phyloP scores from a whole-genome alignment of 2,113 vertebrate species.

The Syrrhaptes paradoxus region DNA sequence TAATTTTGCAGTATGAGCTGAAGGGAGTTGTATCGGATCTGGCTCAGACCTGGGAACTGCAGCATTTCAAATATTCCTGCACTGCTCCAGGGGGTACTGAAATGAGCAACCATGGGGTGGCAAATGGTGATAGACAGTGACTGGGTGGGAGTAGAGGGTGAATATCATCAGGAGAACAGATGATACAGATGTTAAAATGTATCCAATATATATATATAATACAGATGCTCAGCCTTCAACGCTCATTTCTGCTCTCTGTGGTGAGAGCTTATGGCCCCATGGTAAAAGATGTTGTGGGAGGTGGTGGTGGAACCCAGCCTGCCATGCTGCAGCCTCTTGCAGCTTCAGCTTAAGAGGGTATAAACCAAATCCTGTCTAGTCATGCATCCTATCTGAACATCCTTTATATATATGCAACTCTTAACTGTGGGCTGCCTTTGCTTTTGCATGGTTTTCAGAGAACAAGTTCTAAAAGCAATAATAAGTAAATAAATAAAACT shows the following conservation, averaged over 20 bases:
- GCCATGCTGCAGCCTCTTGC: accelerated
- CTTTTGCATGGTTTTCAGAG: background rate
- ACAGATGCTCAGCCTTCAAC: background rate
- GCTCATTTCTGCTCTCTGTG: accelerated
- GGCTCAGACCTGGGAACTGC: background rate
- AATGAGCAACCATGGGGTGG: background rate
- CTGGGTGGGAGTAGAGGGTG: background rate
- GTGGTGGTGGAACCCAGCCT: background rate
- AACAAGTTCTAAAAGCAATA: background rate
- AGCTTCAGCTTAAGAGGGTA: background rate
- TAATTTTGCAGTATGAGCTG: background rate
- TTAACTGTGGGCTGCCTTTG: background rate
- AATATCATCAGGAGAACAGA: background rate
- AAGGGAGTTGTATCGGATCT: background rate
- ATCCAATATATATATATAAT: no score
- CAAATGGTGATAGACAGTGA: background rate
- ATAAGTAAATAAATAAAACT: background rate
- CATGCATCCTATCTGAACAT: background rate
- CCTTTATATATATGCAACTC: background rate
- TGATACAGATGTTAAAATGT: background rate
- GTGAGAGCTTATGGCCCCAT: accelerated
- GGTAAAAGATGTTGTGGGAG: background rate
- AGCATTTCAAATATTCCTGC: background rate
- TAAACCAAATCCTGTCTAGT: background rate
- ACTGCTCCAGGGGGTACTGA: background rate